Base-by-base conservation (phyloP, 2,888 invertebrate species). In the Anthophora plumipes region DNA sequence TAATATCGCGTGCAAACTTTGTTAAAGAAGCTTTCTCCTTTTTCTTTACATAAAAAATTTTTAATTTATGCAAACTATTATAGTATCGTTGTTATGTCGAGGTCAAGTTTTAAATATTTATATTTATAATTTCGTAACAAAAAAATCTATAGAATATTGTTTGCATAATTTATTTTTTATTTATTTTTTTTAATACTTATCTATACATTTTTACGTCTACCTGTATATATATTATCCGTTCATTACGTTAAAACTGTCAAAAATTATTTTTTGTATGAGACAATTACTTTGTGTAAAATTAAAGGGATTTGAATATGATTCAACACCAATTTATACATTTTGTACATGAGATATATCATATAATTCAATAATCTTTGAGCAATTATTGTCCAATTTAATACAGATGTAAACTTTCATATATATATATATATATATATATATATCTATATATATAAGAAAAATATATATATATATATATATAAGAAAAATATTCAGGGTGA, bases 311-410 rank as follows among this genome's bases (percentile, higher is more conserved):
- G 20, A 55, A 64, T 48, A 9, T 37, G 17, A 43, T 39, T 12
- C 12, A 43, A 39, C 6, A 25, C n/a, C 46, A 57, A 72, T 55
- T 72, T 48, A 57, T 48, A 72, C 39, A 72, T 25, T 72, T 57
- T 66, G 20, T 72, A 72, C 73, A 72, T 43, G 20, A 66, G 12
- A 64, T 12, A 61, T 46, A 63, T 69, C 14, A 41, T 48, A 37
- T 25, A 55, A 55, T 59, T 70, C 37, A 31, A 55, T 66, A 50
- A 52, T 64, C 3, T 48, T 72, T 57, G 55, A 66, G 14, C 55
- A 57, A 37, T 39, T 72, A 46, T 72, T 64, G 22, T 57, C 55
- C 6, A 55, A 66, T 64, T 57, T 37, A 43, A 71, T 48, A 55
- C 22, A 64, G 9, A 52, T 63, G 17, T 55, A 48, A 46, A 20